These are phyloP conservation scores for Agapostemon virescens DNA, from an alignment of 2,888 invertebrate genomes.

Conservation along the genomic window DNA sequence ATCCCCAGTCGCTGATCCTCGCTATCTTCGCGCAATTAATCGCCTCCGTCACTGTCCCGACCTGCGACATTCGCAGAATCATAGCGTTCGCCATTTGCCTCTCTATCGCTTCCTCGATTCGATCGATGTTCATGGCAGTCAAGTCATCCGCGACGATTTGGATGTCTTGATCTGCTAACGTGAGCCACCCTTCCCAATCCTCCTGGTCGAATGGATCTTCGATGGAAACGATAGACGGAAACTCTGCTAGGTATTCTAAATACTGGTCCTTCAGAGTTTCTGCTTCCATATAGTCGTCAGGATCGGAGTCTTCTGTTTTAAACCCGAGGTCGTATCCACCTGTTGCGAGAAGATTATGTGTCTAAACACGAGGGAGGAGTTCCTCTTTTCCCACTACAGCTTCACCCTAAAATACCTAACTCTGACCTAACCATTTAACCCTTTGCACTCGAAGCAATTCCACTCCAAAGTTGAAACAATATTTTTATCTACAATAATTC, in stretches of 20 bases:
- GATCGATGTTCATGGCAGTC: slow-evolving; percentile 72
- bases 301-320: slow-evolving; percentile 75
- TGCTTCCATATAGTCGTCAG: slow-evolving; percentile 72
- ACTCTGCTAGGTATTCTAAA: slow-evolving; percentile 68
- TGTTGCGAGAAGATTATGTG: slow-evolving; percentile 32
- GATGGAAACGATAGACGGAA: slow-evolving; percentile 73
- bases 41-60: slow-evolving; percentile 75
- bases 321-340: slow-evolving; percentile 75
- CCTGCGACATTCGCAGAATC: slow-evolving; percentile 71
- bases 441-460: no score
- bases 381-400: no score
- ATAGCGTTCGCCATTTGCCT: slow-evolving; percentile 72
- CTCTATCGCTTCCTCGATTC: slow-evolving; percentile 74
- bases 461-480: no score
- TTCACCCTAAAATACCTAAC: no score
- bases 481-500: no score
- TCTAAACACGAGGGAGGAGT: no score
- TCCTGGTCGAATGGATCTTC: slow-evolving; percentile 77
- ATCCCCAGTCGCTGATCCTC: slow-evolving; percentile 71
- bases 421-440: no score
- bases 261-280: slow-evolving; percentile 72
- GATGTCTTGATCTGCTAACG: slow-evolving; percentile 68
- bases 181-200: slow-evolving; percentile 76
- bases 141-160: slow-evolving; percentile 75
- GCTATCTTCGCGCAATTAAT: slow-evolving; percentile 73